Conservation (phyloP, 2,113 vertebrate genomes). For the Dromas ardeola region DNA sequence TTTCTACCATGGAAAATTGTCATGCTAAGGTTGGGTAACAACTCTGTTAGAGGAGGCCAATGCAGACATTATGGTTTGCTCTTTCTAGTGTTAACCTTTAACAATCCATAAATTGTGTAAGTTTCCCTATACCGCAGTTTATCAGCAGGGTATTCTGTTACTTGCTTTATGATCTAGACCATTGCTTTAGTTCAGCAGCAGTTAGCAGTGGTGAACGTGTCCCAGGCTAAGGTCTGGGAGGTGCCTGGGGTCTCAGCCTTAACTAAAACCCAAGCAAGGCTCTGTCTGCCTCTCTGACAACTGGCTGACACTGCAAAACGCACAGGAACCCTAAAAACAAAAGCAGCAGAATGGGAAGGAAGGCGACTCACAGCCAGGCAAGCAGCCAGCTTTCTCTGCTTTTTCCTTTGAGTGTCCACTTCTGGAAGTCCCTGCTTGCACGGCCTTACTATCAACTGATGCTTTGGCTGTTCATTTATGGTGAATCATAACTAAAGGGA, state of each 20-base stretch:
- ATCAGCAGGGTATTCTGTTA: background rate
- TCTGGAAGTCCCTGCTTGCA: constrained; percentile 37
- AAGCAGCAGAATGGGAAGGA: constrained; percentile 46
- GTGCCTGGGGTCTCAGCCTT: background rate
- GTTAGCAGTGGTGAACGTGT: background rate
- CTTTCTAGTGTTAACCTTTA: background rate
- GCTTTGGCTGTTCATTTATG: background rate
- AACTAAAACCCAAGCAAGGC: background rate
- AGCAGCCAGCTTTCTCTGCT: constrained; percentile 11
- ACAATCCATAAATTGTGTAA: background rate
- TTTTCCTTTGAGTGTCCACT: constrained; percentile 22
- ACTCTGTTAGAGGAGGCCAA: background rate
- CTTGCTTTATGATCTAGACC: background rate
- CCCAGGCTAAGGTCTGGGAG: background rate
- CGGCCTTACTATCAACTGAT: background rate
- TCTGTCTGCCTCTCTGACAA: background rate
- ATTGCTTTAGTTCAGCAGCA: background rate
- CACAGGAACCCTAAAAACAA: constrained; percentile 51
- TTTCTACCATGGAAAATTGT: background rate
- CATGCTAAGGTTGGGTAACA: background rate
- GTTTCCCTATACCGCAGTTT: background rate
- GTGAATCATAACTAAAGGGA: constrained; percentile 28
- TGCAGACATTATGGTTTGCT: background rate
- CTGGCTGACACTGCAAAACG: constrained; percentile 6
- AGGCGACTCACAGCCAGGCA: constrained; percentile 26